Percentiles rank a stretch among this genome's conserved stretches.
phyloP scores from a whole-genome alignment of 1,140 invertebrate genomes.

The Drosophila yakuba region DNA sequence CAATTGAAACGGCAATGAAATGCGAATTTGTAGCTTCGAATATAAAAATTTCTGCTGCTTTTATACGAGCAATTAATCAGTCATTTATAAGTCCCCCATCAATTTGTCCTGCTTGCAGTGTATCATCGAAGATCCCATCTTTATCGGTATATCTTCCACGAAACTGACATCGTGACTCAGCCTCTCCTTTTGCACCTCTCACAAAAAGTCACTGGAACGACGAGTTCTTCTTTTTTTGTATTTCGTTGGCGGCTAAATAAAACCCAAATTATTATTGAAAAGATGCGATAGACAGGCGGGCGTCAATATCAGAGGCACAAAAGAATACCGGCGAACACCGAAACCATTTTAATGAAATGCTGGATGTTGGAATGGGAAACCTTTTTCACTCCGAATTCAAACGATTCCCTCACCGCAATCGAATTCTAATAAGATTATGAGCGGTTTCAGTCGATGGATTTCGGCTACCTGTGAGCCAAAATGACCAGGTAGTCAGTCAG shows the following conservation, averaged over 20 bases:
- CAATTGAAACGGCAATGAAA: conserved; percentile 40
- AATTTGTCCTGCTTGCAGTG: conserved; percentile 11
- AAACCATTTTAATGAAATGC: conserved; percentile 63
- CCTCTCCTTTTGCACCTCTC: conserved; percentile 1
- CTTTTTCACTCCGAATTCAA: conserved; percentile 40
- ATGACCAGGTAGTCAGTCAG: conserved; percentile 47
- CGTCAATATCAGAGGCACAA: conserved; percentile 57
- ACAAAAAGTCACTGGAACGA: conserved; percentile 27
- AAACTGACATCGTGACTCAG: conserved; percentile 33
- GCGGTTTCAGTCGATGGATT: conserved; percentile 19
- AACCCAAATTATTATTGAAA: conserved; percentile 42
- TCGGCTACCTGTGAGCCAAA: conserved; percentile 43
- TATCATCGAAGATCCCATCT: conserved; percentile 33
- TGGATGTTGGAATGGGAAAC: conserved; percentile 23
- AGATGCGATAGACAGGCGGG: conserved; percentile 59
- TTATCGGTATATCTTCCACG: conserved; percentile 20
- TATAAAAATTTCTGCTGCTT: background rate
- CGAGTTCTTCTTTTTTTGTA: conserved; percentile 8
- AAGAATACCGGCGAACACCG: conserved; percentile 43
- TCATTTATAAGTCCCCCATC: conserved; percentile 27
- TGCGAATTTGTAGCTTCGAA: conserved; percentile 9
- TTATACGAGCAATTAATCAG: conserved; percentile 37
- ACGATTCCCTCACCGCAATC: conserved; percentile 4
- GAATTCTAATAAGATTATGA: conserved; percentile 73
- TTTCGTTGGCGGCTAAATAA: conserved; percentile 19